phyloP scores from a whole-genome alignment of 1,140 invertebrate genomes.

The Brachionus koreanus region DNA sequence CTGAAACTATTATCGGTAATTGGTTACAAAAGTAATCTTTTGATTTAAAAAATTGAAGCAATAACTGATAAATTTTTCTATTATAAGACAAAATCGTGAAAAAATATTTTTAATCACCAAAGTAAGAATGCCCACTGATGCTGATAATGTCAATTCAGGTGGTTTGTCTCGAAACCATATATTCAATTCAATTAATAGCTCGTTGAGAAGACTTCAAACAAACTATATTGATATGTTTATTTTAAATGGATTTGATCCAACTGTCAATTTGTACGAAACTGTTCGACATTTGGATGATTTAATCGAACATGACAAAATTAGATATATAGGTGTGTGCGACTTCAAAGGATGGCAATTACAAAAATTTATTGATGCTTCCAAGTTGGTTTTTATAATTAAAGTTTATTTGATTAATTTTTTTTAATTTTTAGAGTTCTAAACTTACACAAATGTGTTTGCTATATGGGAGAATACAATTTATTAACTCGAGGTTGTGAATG shows the following conservation, averaged over 20 bases:
- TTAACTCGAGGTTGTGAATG: constrained; percentile 49
- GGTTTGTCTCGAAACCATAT: constrained; percentile 44
- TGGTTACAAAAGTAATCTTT: constrained; percentile 51
- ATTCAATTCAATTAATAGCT: constrained; percentile 36
- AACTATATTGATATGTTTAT: constrained; percentile 45
- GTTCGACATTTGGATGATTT: constrained; percentile 49
- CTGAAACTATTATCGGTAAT: constrained; percentile 52
- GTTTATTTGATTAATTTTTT: background rate
- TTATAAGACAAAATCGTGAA: constrained; percentile 35
- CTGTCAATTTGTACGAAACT: constrained; percentile 49
- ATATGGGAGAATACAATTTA: constrained; percentile 48
- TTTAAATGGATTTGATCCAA: constrained; percentile 49
- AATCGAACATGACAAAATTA: constrained; percentile 49
- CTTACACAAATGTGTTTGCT: constrained; percentile 37
- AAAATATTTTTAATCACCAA: constrained; percentile 44
- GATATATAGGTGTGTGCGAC: constrained; percentile 51
- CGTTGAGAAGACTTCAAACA: constrained; percentile 44
- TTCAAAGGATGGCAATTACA: constrained; percentile 51
- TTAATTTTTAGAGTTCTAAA: constrained; percentile 13
- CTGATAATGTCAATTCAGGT: constrained; percentile 24
- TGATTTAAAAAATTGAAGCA: constrained; percentile 34
- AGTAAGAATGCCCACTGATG: constrained; percentile 14
- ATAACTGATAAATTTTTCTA: background rate
- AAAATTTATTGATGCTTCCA: constrained; percentile 48
- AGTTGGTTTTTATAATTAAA: background rate